Base-by-base conservation (phyloP, 2,797 vertebrate species). In the Pseudomugil gertrudae region DNA sequence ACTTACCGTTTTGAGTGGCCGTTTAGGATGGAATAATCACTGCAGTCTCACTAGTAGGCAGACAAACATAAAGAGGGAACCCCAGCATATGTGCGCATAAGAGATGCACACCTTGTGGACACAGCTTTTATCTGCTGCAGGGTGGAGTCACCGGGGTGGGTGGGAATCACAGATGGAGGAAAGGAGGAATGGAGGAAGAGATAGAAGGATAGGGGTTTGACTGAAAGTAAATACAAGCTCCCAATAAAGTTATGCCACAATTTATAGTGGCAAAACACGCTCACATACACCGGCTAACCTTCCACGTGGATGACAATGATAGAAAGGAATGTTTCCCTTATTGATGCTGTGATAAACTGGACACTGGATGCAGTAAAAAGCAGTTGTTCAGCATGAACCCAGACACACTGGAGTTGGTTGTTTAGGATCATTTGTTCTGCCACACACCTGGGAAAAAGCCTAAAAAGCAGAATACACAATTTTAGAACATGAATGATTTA, bases 41-140 rank as follows among this genome's bases (percentile, higher is more conserved):
- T 82, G 86, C 80, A 69, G 81, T 63, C 66, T 36, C 70, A 70
- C 80, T 52, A 69, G 60, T 63, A 57, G 81, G 66, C 66, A 40
- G 79, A 83, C 76, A 81, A 79, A 66, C 60, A 74, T 73, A 63
- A 66, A 71, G 71, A 78, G 58, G 68, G 62, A 84, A 89, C 81
- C 81, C 91, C 91, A 87, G 90, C 86, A 91, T 89, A 81, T 92
- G 91, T 87, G 93, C 93, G 94, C 91, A 93, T 95, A 94, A 92
- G 94, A 90, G 92, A 90, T 66, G 83, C 89, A 87, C 93, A 90
- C 93, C 93, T 94, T 94, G 93, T 90, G 93, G 92, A 87, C 92
- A 92, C 92, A 92, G 93, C 93, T 98, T 99, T 96, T 99, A 99
- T 98, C 94, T 93, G 91, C 93, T 94, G 90, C 92, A 95, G 94